Conservation (phyloP, 2,113 vertebrate genomes). For the Zingel zingel region DNA sequence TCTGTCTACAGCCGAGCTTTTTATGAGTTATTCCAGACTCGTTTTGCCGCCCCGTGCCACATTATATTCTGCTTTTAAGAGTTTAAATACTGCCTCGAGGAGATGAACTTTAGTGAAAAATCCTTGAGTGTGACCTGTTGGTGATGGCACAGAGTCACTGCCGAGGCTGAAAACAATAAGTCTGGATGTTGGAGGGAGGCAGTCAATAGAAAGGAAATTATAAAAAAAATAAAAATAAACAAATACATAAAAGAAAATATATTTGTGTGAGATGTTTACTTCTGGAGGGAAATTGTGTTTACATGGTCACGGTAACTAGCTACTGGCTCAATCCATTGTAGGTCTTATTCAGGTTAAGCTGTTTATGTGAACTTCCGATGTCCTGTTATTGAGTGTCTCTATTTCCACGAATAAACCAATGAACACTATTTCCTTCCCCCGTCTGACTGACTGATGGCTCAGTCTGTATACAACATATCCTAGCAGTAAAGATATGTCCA, state of each 20-base stretch:
- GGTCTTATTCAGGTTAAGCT: slow-evolving; percentile 27
- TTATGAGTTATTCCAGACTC: slow-evolving; percentile 31
- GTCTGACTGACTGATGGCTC: not conserved
- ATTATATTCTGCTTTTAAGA: slow-evolving; percentile 15
- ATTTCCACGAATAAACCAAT: slow-evolving; percentile 22
- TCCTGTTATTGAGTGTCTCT: slow-evolving; percentile 1
- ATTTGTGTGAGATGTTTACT: slow-evolving; percentile 29
- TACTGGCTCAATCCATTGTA: not conserved
- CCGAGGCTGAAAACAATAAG: slow-evolving; percentile 40
- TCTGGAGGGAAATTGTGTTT: slow-evolving; percentile 29
- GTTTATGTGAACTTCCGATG: slow-evolving; percentile 45
- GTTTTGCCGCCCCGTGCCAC: not conserved
- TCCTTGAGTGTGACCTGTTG: not conserved
- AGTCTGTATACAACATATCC: not conserved
- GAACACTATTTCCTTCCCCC: slow-evolving; percentile 13
- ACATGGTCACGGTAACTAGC: slow-evolving; percentile 20
- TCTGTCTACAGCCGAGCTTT: slow-evolving; percentile 9
- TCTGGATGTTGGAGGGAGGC: slow-evolving; percentile 12
- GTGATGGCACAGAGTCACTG: not conserved
- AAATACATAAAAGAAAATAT: not conserved
- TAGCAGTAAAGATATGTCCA: not conserved
- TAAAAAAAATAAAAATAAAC: no score
- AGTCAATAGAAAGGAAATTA: slow-evolving; percentile 10
- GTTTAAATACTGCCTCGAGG: slow-evolving; percentile 11
- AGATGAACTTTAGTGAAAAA: not conserved